Evolutionary conservation across 2,797 vertebrate genomes (phyloP), one percentile per base, ranked within the genome.

Genomic region (Vipera ursinii): DNA sequence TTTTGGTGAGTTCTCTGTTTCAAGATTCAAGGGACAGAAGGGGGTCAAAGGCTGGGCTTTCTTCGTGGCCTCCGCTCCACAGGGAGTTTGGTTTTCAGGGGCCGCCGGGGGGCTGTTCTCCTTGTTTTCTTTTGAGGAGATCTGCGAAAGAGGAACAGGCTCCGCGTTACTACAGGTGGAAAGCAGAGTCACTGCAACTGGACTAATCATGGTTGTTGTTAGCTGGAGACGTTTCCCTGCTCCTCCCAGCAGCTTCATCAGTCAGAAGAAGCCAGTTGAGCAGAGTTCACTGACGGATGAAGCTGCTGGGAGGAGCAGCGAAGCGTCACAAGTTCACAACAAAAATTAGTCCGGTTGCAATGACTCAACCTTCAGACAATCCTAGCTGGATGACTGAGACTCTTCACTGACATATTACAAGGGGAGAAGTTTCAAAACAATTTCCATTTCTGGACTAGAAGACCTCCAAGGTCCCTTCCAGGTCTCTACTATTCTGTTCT

Each of bases 111-210:
- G 89, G 12, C 90, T 8, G 48, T 97, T 97, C 86, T 97, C 97
- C 88, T 97, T 97, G 69, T 92, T 95, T 56, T 92, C 86, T 26
- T 91, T 92, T 78, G 92, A 86, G 8, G 95, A 92, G 15, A 96
- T 63, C 97, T 97, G 94, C 0, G 48, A 78, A 63, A 92, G 51
- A 92, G 24, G 24, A 82, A 10, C 4, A 1, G 15, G 28, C 20
- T 1, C 44, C 7, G 6, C 2, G 15, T 60, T 89, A 48, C 15
- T 12, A 2, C 85, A 22, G n/a, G n/a, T 60, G 73, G n/a, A 85
- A 78, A 44, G 20, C 1, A 22, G 2, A 38, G 32, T 8, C 32
- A 20, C 8, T 73, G 65, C n/a, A 17, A 7, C 65, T 1, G 6
- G n/a, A 38, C 14, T 32, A 15, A n/a, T n/a, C n/a, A 14, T 38